These are phyloP conservation scores for Egretta garzetta DNA, from an alignment of 2,113 vertebrate genomes.

Conservation along the genomic window DNA sequence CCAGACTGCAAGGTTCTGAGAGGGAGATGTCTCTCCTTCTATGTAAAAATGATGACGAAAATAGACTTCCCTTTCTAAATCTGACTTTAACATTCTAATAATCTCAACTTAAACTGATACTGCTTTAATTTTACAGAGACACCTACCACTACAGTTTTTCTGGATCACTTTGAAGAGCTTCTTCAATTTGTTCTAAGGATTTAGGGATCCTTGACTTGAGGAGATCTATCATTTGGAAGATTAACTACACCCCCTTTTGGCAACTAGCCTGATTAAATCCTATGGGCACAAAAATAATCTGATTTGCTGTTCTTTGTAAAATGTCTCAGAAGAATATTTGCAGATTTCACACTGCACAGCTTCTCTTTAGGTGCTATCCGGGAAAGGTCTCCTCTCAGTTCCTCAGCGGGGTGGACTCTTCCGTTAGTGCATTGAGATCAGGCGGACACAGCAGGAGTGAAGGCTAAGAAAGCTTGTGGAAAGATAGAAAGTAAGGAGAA, in stretches of 20 bases:
- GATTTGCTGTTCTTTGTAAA: not conserved
- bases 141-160: not conserved
- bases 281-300: not conserved
- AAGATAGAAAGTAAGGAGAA: not conserved
- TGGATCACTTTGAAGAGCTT: not conserved
- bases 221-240: not conserved
- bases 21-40: not conserved
- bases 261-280: not conserved
- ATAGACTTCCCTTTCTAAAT: not conserved
- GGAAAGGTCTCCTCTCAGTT: not conserved
- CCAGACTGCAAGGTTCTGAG: not conserved
- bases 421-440: not conserved
- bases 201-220: not conserved
- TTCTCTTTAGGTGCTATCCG: not conserved
- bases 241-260: not conserved
- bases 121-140: not conserved
- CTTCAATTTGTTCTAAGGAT: not conserved
- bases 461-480: not conserved
- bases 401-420: not conserved
- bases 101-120: not conserved
- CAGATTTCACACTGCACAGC: not conserved
- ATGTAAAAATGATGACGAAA: not conserved
- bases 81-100: not conserved
- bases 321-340: not conserved
- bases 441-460: not conserved